A percentile compares a stretch with the other conserved stretches of the same genome.
Evolutionary conservation across 2,797 vertebrate genomes (phyloP).

Genomic region (Tadarida brasiliensis): DNA sequence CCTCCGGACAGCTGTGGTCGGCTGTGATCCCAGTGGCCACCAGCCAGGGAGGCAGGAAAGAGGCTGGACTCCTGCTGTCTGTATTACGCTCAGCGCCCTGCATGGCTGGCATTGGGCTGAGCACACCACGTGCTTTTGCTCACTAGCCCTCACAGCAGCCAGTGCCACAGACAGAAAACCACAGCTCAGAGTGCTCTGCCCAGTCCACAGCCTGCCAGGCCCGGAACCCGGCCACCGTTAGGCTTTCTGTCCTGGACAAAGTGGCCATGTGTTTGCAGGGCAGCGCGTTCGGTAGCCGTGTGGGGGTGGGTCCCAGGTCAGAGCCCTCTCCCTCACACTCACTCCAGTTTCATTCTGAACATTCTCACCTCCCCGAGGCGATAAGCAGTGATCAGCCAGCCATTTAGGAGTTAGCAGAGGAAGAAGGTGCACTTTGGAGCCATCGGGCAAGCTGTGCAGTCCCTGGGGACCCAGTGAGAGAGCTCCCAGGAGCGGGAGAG

Average conservation of each 20-base stretch:
- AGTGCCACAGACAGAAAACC: background rate
- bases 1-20: background rate
- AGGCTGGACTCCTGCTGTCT: background rate
- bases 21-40: background rate
- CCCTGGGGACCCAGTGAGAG: too few relatives aligned
- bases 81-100: rapidly evolving
- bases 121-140: background rate
- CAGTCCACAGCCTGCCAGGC: background rate
- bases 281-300: background rate
- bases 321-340: background rate
- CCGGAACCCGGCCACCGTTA: background rate
- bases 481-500: rapidly evolving
- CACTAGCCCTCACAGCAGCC: background rate
- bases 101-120: rapidly evolving
- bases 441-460: rapidly evolving
- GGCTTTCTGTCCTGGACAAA: background rate
- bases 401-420: background rate
- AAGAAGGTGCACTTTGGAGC: too few relatives aligned
- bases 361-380: rapidly evolving
- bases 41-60: too few relatives aligned
- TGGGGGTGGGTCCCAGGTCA: background rate
- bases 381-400: rapidly evolving
- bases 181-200: background rate
- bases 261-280: background rate
- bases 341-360: background rate